Base-by-base conservation (phyloP, 2,113 vertebrate species). In the Osmerus eperlanus region DNA sequence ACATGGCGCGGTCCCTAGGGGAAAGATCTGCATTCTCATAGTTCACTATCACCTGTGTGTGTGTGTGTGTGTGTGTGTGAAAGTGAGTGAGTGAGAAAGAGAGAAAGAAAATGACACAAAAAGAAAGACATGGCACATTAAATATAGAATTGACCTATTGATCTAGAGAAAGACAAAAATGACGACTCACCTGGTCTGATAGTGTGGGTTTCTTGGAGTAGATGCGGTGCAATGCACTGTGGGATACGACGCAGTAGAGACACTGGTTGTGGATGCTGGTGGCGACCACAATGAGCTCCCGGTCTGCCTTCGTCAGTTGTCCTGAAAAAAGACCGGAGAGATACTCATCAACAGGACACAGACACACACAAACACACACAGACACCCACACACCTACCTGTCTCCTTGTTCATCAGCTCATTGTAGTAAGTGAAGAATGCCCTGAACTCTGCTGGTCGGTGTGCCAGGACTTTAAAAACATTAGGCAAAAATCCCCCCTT, bases 341-440 rank as follows among this genome's bases (percentile, higher is more conserved):
- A 58, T 5, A 25, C 3, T 54, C 16, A 55, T 18, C 58, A 15
- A 41, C 18, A 47, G 16, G 19, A 12, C 61, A 1, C 60, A 5
- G 2, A 1, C 3, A 54, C 25, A 28, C 66, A 16, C 19, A 18
- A 15, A 13, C 67, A 29, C 21, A 72, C 62, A 65, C 62, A 25
- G 3, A 23, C 65, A 67, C n/a, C 23, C 18, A 67, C 2, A 69
- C 1, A 66, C 83, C 77, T 86, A 95, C 94, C 94, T 87, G 91
- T 92, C 73, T 95, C 92, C 78, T 96, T 96, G 90, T 95, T 96
- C 91, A 93, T 94, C 14, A 94, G 80, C 32, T 90, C 85, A 55
- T 92, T 92, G 86, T 95, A 96, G 82, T 93, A 95, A 2, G 92
- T 76, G 81, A 96, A 95, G 87, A 96, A 96, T 32, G 91, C 92